Evolutionary conservation across 2,797 vertebrate species (phyloP).

Genomic region (Cetoscarus ocellatus): DNA sequence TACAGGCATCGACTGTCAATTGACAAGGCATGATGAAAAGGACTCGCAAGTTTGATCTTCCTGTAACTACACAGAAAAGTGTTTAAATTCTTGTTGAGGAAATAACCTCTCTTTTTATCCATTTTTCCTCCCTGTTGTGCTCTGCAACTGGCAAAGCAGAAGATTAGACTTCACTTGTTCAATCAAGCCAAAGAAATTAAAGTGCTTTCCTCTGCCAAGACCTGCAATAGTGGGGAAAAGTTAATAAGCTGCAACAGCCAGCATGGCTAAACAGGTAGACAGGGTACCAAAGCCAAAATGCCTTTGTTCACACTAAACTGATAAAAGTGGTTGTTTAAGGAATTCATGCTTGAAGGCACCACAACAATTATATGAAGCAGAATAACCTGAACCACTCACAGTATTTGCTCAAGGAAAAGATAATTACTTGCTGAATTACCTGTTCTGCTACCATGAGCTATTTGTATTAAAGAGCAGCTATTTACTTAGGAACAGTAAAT

Average conservation of each 20-base stretch:
- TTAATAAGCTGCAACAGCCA: constrained; percentile 5
- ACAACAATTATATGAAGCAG: not conserved
- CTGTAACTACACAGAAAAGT: not conserved
- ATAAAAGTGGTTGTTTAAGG: too few species aligned
- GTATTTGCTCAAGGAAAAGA: constrained; percentile 9
- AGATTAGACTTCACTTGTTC: not conserved
- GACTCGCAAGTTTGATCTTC: too few species aligned
- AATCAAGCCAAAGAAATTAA: not conserved
- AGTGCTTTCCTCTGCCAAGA: constrained; percentile 1
- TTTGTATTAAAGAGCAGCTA: not conserved
- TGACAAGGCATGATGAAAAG: too few species aligned
- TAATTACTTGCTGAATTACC: constrained; percentile 30
- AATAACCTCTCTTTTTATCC: constrained; percentile 6
- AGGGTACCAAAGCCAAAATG: not conserved
- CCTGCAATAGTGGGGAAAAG: not conserved
- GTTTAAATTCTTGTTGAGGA: not conserved
- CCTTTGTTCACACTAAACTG: not conserved
- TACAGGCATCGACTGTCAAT: not conserved
- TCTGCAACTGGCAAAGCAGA: not conserved
- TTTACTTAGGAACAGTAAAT: constrained; percentile 9
- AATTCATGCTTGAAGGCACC: not conserved
- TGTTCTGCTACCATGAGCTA: constrained; percentile 20
- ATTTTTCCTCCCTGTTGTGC: not conserved
- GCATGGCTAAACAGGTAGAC: not conserved
- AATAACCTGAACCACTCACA: not conserved